Percentiles rank a stretch among this genome's conserved stretches.
These are phyloP conservation scores for Laothoe populi DNA, from an alignment of 2,888 invertebrate genomes.

Conservation along the genomic window DNA sequence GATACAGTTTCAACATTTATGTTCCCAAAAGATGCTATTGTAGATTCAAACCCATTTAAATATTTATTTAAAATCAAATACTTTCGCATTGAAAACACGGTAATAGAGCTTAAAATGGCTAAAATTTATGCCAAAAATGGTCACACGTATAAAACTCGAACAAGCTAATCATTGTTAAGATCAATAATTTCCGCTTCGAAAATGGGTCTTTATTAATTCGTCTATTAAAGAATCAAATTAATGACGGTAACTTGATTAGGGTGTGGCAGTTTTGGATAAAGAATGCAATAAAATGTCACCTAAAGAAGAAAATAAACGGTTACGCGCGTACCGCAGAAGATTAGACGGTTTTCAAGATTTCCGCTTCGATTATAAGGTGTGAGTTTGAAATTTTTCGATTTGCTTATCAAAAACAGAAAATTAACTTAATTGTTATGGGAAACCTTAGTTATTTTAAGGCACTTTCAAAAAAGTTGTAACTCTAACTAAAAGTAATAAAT, in stretches of 20 bases:
- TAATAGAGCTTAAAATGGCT: neutral
- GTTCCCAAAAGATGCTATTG: too few species aligned
- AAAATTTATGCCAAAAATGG: neutral
- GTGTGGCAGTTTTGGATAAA: neutral
- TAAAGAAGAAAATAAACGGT: neutral
- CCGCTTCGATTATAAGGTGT: neutral
- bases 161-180: neutral
- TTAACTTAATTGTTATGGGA: too few species aligned
- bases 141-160: too few species aligned
- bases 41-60: too few species aligned
- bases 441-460: too few species aligned
- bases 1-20: too few species aligned
- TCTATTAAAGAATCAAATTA: neutral
- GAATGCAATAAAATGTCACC: conserved; percentile 9
- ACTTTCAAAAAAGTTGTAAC: too few species aligned
- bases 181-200: neutral
- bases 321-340: neutral
- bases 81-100: neutral
- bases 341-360: neutral
- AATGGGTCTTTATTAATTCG: neutral
- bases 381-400: neutral
- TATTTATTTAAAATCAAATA: neutral
- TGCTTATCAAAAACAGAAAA: too few species aligned
- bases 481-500: too few species aligned
- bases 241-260: neutral